These are phyloP conservation scores for Platyscapa corneri DNA, from an alignment of 1,140 invertebrate species.

Conservation along the genomic window DNA sequence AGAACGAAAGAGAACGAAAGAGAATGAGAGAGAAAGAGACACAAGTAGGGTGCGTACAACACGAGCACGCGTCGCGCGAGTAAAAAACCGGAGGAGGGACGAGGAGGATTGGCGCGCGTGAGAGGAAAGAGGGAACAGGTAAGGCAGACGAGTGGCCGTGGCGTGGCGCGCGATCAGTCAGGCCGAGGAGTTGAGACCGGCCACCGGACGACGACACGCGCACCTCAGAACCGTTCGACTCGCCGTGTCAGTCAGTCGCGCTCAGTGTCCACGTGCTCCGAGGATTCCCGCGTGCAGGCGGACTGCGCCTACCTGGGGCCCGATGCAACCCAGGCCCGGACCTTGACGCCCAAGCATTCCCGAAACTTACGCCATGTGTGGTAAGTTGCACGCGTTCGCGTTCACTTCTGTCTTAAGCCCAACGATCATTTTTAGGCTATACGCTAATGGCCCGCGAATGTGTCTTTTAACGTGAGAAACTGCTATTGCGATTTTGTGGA, in stretches of 20 bases:
- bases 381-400: neutral
- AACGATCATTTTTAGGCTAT: too few species aligned
- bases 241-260: slow-evolving; percentile 12
- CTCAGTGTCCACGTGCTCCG: slow-evolving; percentile 5
- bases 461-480: too few species aligned
- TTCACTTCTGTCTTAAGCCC: too few species aligned
- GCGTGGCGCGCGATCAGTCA: slow-evolving; percentile 43
- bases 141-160: slow-evolving; percentile 40
- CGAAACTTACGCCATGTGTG: neutral
- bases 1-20: neutral
- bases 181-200: slow-evolving; percentile 23
- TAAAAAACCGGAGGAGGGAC: neutral
- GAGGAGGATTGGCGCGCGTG: neutral
- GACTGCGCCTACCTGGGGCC: neutral
- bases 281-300: neutral
- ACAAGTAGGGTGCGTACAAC: neutral
- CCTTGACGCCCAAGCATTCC: neutral
- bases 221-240: neutral
- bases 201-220: slow-evolving; percentile 15
- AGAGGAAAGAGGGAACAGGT: slow-evolving; percentile 28
- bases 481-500: too few species aligned
- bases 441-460: too few species aligned
- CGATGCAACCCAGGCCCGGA: neutral
- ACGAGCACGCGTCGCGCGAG: neutral
- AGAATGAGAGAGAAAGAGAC: neutral